These are phyloP conservation scores for Lethocerus indicus DNA, from an alignment of 1,140 invertebrate species.

Conservation along the genomic window DNA sequence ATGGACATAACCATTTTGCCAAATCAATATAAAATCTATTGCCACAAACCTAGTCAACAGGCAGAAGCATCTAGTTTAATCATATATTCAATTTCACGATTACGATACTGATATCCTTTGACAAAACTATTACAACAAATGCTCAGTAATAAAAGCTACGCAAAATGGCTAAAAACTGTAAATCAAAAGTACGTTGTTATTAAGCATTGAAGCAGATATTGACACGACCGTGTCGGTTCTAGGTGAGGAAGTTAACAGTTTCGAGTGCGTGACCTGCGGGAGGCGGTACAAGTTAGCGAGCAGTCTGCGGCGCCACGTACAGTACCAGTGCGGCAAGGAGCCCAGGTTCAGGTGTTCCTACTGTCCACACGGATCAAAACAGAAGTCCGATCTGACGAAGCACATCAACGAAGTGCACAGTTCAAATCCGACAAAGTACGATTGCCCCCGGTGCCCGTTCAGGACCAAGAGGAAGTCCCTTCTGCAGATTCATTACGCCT, in stretches of 20 bases:
- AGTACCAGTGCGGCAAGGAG: slow-evolving; percentile 26
- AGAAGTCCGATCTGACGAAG: slow-evolving; percentile 13
- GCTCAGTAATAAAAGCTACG: no score
- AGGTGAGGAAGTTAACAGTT: slow-evolving; percentile 5
- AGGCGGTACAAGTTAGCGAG: slow-evolving; percentile 14
- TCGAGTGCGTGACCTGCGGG: background rate
- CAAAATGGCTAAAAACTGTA: background rate
- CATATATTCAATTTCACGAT: no score
- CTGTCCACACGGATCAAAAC: slow-evolving; percentile 12
- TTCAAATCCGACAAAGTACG: slow-evolving; percentile 2
- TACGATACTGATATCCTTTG: no score
- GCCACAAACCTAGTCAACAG: no score
- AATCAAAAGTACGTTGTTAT: background rate
- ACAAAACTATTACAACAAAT: no score
- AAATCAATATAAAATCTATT: no score
- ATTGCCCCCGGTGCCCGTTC: background rate
- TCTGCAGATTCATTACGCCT: background rate
- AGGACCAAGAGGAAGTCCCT: background rate
- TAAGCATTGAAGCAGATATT: background rate
- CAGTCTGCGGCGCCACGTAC: slow-evolving; percentile 8
- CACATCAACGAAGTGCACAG: slow-evolving; percentile 14
- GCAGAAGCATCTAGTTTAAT: no score
- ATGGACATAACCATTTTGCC: no score
- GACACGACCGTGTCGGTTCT: background rate
- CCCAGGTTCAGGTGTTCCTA: slow-evolving; percentile 31